A percentile compares a stretch with the other conserved stretches of the same genome.
These are phyloP conservation scores for Trachelipus rathkii DNA, from an alignment of 1,140 invertebrate species.

Conservation along the genomic window DNA sequence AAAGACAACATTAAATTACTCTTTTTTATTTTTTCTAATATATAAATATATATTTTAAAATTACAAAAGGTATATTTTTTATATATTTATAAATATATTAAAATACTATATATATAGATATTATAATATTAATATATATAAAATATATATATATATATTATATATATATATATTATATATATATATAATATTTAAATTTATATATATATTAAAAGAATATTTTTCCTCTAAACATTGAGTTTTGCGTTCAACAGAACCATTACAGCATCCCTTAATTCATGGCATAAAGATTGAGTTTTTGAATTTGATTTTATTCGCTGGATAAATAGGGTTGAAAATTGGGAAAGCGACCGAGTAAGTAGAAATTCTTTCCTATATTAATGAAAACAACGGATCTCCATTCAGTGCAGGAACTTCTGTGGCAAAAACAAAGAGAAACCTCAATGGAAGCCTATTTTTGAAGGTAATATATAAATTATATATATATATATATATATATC, in stretches of 20 bases:
- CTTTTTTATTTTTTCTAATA: no score
- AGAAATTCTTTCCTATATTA: background rate
- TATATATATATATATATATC: slow-evolving; percentile 7
- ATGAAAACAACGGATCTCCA: background rate
- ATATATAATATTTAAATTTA: background rate
- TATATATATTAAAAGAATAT: background rate
- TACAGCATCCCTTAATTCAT: background rate
- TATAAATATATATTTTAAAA: no score
- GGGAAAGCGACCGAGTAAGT: background rate
- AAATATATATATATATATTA: no score
- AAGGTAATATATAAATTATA: background rate
- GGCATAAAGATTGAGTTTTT: background rate
- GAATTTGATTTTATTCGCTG: background rate
- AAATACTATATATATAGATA: no score
- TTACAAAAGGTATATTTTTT: no score
- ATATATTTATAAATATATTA: no score
- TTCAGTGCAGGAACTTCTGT: background rate
- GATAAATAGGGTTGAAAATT: background rate
- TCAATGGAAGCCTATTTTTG: background rate
- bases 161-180: slow-evolving; percentile 15
- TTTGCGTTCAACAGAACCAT: background rate
- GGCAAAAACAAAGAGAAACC: background rate
- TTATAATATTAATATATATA: no score
- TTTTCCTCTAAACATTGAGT: background rate
- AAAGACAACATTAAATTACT: no score